These are phyloP conservation scores for Oedothorax gibbosus DNA, from an alignment of 1,140 invertebrate genomes.

Conservation along the genomic window DNA sequence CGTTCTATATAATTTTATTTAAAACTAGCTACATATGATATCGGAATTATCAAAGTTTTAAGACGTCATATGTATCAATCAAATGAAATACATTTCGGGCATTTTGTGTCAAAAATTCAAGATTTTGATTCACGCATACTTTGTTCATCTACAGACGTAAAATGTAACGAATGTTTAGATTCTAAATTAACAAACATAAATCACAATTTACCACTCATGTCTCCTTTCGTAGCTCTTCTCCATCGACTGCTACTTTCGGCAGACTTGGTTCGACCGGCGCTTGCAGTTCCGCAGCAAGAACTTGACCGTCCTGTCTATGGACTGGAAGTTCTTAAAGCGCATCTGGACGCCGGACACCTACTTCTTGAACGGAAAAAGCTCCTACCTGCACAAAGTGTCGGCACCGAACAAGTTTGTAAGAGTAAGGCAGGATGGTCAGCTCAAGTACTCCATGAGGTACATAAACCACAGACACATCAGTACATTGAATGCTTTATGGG, in stretches of 20 bases:
- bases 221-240: constrained; percentile 70
- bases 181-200: too few relatives aligned
- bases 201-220: too few relatives aligned
- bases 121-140: too few relatives aligned
- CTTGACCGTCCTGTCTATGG: constrained; percentile 65
- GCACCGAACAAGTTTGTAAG: constrained; percentile 70
- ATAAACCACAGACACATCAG: background rate
- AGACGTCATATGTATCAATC: too few relatives aligned
- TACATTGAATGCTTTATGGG: background rate
- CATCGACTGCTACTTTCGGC: constrained; percentile 77
- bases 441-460: constrained; percentile 70
- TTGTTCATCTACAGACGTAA: too few relatives aligned
- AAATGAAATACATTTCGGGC: too few relatives aligned
- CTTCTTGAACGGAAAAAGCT: constrained; percentile 73
- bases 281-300: constrained; percentile 70
- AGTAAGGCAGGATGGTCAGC: constrained; percentile 67
- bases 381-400: constrained; percentile 70
- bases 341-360: constrained; percentile 77
- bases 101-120: too few relatives aligned
- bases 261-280: constrained; percentile 74
- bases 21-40: too few relatives aligned
- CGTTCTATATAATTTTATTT: too few relatives aligned
- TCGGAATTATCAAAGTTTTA: too few relatives aligned
- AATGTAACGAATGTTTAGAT: too few relatives aligned
- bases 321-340: constrained; percentile 71